phyloP scores from a whole-genome alignment of 2,113 vertebrate genomes.

The Ochotona princeps region DNA sequence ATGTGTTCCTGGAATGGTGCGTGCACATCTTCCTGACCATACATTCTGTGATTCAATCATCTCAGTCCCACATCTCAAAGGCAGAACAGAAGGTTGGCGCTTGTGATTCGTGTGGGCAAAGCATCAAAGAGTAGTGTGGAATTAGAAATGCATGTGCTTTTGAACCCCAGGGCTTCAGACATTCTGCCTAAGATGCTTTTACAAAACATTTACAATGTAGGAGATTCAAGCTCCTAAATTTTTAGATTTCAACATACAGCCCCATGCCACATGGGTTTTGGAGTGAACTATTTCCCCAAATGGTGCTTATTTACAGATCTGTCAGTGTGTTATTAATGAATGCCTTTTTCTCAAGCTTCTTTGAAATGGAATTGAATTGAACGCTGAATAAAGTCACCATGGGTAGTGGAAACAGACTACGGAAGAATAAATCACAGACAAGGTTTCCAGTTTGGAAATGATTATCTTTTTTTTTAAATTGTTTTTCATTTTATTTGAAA shows the following conservation, averaged over 20 bases:
- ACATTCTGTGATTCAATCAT: not conserved
- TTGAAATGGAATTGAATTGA: not conserved
- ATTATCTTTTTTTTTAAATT: too few relatives aligned
- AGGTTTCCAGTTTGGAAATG: not conserved
- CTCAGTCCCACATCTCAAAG: not conserved
- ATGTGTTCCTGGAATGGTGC: not conserved
- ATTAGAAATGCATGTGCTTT: not conserved
- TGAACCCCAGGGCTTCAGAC: not conserved
- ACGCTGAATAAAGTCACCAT: not conserved
- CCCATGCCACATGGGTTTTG: not conserved
- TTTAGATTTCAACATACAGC: not conserved
- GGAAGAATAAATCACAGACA: not conserved
- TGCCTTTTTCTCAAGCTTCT: not conserved
- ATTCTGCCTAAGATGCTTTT: not conserved
- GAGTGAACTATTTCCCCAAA: not conserved
- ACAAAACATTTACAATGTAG: not conserved
- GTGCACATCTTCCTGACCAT: not conserved
- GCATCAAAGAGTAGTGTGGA: not conserved
- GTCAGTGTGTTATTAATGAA: not conserved
- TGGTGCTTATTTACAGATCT: slow-evolving; percentile 26
- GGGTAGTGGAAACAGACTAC: not conserved
- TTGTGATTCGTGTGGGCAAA: not conserved
- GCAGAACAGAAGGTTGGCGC: not conserved
- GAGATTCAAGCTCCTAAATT: not conserved
- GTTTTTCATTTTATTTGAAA: too few relatives aligned